phyloP scores from a whole-genome alignment of 2,113 vertebrate species.

The Lycaon pictus region DNA sequence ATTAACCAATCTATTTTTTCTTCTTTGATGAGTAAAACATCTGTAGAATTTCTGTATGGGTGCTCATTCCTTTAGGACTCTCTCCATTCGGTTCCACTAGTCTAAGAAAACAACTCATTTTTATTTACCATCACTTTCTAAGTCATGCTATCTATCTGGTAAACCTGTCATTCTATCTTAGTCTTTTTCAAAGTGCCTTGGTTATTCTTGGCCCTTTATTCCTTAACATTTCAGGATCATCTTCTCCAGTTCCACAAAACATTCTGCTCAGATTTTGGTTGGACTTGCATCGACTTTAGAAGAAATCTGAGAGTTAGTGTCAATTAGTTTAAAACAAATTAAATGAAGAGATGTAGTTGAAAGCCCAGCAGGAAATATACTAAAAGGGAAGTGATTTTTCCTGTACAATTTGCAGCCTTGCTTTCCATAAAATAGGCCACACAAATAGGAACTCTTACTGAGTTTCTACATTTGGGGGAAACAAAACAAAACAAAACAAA shows the following conservation, averaged over 20 bases:
- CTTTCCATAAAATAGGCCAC: not conserved
- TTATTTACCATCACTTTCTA: not conserved
- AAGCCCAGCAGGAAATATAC: not conserved
- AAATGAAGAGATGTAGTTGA: slow-evolving; percentile 36
- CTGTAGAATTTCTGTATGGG: not conserved
- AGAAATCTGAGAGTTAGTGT: slow-evolving; percentile 45
- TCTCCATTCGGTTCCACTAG: not conserved
- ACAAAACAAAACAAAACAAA: not conserved
- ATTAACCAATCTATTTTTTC: not conserved
- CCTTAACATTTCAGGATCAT: slow-evolving; percentile 51
- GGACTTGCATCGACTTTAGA: slow-evolving; percentile 49
- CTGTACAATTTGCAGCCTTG: not conserved
- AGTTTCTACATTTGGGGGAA: not conserved
- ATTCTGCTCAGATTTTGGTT: slow-evolving; percentile 29
- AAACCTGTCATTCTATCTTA: slow-evolving; percentile 4
- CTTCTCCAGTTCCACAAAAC: slow-evolving; percentile 25
- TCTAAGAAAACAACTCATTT: not conserved
- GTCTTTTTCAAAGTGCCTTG: slow-evolving; percentile 21
- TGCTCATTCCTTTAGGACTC: not conserved
- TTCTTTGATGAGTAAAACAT: not conserved
- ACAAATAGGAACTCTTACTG: not conserved
- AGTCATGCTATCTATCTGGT: not conserved
- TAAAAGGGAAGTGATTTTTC: not conserved
- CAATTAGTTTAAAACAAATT: slow-evolving; percentile 63
- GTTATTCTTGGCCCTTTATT: slow-evolving; percentile 24